phyloP scores from a whole-genome alignment of 2,113 vertebrate genomes.

The Lophius piscatorius region DNA sequence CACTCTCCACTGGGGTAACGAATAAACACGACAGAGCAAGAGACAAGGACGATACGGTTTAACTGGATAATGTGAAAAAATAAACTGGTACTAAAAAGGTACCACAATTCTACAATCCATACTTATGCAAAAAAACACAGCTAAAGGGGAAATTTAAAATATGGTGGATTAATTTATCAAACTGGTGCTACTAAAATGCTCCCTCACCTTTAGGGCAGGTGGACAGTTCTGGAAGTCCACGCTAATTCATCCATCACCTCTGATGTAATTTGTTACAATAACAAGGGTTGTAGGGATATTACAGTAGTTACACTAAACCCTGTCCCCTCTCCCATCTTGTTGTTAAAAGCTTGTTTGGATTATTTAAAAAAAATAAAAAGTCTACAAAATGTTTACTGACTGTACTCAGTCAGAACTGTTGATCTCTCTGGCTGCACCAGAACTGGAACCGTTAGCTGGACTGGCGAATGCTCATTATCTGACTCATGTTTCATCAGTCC shows the following conservation, averaged over 20 bases:
- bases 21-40: constrained; percentile 67
- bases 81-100: constrained; percentile 64
- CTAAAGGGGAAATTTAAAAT: constrained; percentile 39
- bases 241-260: constrained; percentile 31
- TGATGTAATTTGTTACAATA: constrained; percentile 23
- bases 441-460: constrained; percentile 23
- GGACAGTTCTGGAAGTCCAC: constrained; percentile 55
- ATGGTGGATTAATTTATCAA: constrained; percentile 46
- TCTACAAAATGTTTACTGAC: constrained; percentile 71
- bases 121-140: constrained; percentile 63
- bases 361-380: constrained; percentile 69
- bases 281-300: constrained; percentile 11
- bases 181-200: constrained; percentile 70
- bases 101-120: constrained; percentile 61
- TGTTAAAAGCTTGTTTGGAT: constrained; percentile 63
- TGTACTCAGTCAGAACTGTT: constrained; percentile 75
- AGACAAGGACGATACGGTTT: constrained; percentile 70
- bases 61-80: constrained; percentile 63
- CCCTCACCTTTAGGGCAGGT: constrained; percentile 58
- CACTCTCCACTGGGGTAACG: constrained; percentile 7
- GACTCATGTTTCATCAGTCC: constrained; percentile 50
- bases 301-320: constrained; percentile 43
- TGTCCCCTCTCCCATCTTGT: constrained; percentile 2
- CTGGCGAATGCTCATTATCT: constrained; percentile 37
- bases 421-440: constrained; percentile 71